These are phyloP conservation scores for Bergia sp. DNA, from an alignment of 92 coral and sea anemone genomes.

Conservation along the genomic window DNA sequence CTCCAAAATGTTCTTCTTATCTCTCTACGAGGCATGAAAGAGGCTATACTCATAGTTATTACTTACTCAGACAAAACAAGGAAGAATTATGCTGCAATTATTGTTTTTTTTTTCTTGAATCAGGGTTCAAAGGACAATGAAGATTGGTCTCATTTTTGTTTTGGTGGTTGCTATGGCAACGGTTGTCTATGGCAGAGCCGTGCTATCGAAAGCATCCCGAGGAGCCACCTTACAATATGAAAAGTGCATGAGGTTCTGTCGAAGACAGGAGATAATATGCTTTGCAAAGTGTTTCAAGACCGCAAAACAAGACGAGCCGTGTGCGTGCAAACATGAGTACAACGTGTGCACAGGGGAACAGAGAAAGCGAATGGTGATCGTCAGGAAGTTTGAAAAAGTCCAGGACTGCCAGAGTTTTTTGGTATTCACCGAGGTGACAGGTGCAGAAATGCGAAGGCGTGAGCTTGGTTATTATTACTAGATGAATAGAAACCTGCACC, in stretches of 20 bases:
- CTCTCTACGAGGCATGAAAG: too few species aligned
- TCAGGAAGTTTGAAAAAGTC: background rate
- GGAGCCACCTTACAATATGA: background rate
- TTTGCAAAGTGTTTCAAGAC: background rate
- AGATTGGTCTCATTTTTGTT: background rate
- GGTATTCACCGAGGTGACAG: background rate
- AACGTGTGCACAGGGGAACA: background rate
- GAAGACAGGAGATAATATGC: background rate
- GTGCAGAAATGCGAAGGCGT: background rate
- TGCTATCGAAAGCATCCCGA: background rate
- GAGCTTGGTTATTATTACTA: conserved; percentile 7
- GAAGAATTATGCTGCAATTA: too few species aligned
- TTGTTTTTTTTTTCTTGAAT: too few species aligned
- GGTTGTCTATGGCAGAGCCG: background rate
- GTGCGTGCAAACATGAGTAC: background rate
- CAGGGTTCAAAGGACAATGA: background rate
- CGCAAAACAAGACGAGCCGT: background rate
- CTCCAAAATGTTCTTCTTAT: too few species aligned
- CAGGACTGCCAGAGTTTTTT: background rate
- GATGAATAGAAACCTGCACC: background rate
- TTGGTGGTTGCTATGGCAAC: conserved; percentile 12
- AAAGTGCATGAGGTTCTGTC: background rate
- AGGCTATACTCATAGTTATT: too few species aligned
- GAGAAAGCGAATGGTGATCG: background rate
- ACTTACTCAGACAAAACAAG: too few species aligned